phyloP scores from a whole-genome alignment of 2,113 vertebrate species.

The Columba livia region DNA sequence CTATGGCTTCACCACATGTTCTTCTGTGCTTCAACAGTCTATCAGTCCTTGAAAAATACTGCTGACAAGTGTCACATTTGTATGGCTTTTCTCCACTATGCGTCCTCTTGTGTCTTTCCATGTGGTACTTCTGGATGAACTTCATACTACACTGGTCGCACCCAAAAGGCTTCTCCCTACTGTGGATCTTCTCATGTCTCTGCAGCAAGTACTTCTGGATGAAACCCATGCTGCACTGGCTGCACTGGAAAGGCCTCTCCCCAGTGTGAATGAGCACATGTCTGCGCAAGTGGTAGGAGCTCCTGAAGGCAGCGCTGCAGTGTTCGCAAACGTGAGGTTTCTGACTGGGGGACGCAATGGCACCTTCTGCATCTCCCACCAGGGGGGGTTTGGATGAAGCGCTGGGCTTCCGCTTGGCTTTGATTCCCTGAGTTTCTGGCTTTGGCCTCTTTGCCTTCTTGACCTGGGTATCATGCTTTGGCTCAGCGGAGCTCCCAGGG shows the following conservation, averaged over 20 bases:
- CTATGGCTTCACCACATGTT: conserved; percentile 98
- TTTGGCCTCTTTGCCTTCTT: conserved; percentile 91
- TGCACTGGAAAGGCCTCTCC: conserved; percentile 97
- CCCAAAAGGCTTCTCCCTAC: conserved; percentile 96
- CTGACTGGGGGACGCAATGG: conserved; percentile 88
- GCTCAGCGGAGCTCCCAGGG: conserved; percentile 66
- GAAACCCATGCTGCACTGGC: conserved; percentile 99
- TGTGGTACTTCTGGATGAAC: conserved; percentile 99
- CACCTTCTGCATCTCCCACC: conserved; percentile 87
- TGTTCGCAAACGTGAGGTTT: conserved; percentile 98
- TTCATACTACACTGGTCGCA: conserved; percentile 99
- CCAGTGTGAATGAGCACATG: conserved; percentile 99
- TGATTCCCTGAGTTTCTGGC: conserved; percentile 92
- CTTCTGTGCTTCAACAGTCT: conserved; percentile 99
- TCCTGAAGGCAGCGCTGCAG: conserved; percentile 96
- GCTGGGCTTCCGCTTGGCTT: conserved; percentile 90
- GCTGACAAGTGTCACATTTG: conserved; percentile 97
- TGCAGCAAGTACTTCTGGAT: conserved; percentile 98
- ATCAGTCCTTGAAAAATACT: conserved; percentile 99
- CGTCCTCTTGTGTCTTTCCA: conserved; percentile 98
- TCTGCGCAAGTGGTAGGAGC: conserved; percentile 97
- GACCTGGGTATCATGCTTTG: conserved; percentile 85
- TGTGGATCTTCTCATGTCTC: conserved; percentile 97
- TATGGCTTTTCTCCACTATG: conserved; percentile 99
- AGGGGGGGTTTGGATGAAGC: conserved; percentile 81